Evolutionary conservation across 2,888 invertebrate genomes (phyloP).

Genomic region (Torymus texanus): DNA sequence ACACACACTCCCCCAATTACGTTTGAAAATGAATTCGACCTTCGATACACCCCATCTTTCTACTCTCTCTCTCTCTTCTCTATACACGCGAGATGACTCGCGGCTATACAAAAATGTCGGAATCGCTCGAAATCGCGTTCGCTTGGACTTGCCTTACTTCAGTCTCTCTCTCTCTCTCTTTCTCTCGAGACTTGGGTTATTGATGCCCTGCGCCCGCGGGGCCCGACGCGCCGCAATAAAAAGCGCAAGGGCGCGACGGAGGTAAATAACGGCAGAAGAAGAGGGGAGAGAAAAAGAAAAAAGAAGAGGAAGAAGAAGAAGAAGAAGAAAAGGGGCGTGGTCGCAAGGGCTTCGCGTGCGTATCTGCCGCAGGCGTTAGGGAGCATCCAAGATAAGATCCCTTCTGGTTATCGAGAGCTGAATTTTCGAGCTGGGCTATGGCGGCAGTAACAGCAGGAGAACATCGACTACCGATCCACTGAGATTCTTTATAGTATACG

Average conservation of each 20-base stretch:
- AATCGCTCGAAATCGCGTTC: slow-evolving; percentile 52
- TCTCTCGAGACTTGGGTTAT: no score
- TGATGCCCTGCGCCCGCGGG: neutral
- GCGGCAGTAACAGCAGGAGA: neutral
- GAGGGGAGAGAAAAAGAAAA: neutral
- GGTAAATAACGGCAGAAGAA: slow-evolving; percentile 67
- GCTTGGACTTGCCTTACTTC: neutral
- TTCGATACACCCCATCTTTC: slow-evolving; percentile 39
- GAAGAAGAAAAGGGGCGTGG: slow-evolving; percentile 65
- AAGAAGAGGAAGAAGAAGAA: neutral
- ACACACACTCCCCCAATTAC: slow-evolving; percentile 27
- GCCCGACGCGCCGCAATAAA: slow-evolving; percentile 40
- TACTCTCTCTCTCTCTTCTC: neutral
- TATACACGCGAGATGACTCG: slow-evolving; percentile 24
- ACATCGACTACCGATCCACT: neutral
- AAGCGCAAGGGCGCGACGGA: slow-evolving; percentile 64
- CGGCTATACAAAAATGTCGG: slow-evolving; percentile 52
- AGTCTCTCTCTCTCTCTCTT: no score
- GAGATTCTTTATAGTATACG: neutral
- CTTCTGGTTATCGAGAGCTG: slow-evolving; percentile 70
- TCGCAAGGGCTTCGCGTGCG: slow-evolving; percentile 57
- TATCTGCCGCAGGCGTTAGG: slow-evolving; percentile 61
- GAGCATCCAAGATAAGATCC: slow-evolving; percentile 72
- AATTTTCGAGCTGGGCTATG: slow-evolving; percentile 30
- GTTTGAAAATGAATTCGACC: slow-evolving; percentile 53